Conservation (phyloP, 2,797 vertebrate species). For the Poecilia picta region DNA sequence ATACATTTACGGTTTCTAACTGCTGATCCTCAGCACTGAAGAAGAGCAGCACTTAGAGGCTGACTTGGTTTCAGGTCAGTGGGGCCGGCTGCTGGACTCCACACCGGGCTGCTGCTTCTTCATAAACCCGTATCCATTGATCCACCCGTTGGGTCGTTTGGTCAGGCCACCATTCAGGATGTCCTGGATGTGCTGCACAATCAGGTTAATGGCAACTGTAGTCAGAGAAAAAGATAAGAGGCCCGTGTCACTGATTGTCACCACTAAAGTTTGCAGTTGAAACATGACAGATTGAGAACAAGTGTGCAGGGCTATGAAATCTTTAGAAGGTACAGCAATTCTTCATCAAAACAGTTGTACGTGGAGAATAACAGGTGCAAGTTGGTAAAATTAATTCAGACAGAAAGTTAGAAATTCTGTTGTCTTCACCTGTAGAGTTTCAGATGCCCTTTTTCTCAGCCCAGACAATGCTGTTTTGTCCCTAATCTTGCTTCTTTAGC, state of each 20-base stretch:
- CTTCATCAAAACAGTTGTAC: background rate
- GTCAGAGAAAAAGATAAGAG: slow-evolving; percentile 16
- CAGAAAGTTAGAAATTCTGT: background rate
- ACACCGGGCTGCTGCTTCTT: slow-evolving; percentile 79
- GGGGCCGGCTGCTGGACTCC: slow-evolving; percentile 91
- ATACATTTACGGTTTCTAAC: background rate
- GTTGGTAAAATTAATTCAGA: background rate
- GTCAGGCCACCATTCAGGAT: slow-evolving; percentile 90
- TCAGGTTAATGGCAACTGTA: slow-evolving; percentile 95
- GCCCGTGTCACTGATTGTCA: too few species aligned
- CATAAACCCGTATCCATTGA: slow-evolving; percentile 83
- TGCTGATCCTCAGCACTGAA: background rate
- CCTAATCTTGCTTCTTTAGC: slow-evolving; percentile 23
- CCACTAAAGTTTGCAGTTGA: background rate
- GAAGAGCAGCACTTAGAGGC: background rate
- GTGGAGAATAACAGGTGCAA: background rate
- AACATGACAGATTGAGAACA: background rate
- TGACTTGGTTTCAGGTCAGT: slow-evolving; percentile 75
- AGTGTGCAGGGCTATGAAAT: background rate
- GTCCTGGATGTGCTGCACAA: slow-evolving; percentile 98
- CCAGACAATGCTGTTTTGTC: background rate
- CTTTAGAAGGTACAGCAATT: background rate
- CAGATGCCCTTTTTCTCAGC: background rate
- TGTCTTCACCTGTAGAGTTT: background rate
- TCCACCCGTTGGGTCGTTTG: slow-evolving; percentile 87